These are phyloP conservation scores for Nipponacmea schrenckii DNA, from an alignment of 2,888 invertebrate genomes.

Conservation along the genomic window DNA sequence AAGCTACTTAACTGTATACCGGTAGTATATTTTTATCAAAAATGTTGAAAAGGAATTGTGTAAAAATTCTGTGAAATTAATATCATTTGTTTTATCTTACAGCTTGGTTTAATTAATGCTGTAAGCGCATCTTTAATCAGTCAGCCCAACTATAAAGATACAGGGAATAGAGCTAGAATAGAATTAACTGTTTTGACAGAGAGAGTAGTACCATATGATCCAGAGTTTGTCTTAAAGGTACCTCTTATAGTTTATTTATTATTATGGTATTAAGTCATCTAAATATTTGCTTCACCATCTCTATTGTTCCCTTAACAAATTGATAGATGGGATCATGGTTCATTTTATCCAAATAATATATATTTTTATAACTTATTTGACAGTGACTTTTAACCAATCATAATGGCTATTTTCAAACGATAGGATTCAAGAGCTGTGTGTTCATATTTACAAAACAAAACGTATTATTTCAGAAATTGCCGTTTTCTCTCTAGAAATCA, in stretches of 20 bases:
- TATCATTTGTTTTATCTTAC: constrained; percentile 17
- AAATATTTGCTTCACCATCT: background rate
- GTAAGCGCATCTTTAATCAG: constrained; percentile 63
- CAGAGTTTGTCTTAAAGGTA: constrained; percentile 70
- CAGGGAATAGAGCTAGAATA: constrained; percentile 47
- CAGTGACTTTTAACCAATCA: no score
- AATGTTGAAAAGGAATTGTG: no score
- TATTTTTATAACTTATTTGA: background rate
- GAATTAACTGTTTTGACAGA: constrained; percentile 51
- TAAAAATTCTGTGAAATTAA: no score
- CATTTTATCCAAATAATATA: no score
- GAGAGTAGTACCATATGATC: constrained; percentile 59
- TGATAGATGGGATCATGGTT: no score
- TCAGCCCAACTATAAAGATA: constrained; percentile 61
- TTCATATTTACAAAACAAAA: background rate
- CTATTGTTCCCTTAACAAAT: background rate
- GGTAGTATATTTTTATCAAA: no score
- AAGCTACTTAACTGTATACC: no score
- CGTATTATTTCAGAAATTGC: background rate
- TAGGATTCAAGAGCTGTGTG: background rate
- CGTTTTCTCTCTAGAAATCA: background rate
- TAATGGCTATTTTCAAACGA: background rate
- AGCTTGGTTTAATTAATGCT: constrained; percentile 58
- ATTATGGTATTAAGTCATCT: background rate
- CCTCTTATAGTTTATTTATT: background rate